These are phyloP conservation scores for Agrotis segetum DNA, from an alignment of 2,888 invertebrate species.

Conservation along the genomic window DNA sequence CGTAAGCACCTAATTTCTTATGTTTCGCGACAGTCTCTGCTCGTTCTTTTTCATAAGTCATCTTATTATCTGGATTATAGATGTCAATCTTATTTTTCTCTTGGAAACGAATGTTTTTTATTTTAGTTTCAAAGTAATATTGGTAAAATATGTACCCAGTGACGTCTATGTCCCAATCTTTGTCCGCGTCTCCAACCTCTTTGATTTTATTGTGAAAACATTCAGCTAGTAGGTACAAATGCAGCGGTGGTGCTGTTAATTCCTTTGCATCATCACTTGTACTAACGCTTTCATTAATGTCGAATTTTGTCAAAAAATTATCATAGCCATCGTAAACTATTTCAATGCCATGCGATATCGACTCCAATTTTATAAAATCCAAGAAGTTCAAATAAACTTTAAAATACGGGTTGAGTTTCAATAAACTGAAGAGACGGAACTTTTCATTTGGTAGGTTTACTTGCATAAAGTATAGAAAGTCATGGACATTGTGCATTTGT, in stretches of 20 bases:
- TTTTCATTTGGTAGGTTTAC: background rate
- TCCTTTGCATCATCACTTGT: background rate
- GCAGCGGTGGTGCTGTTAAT: slow-evolving; percentile 9
- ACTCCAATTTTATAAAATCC: slow-evolving; percentile 14
- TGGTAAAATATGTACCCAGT: slow-evolving; percentile 39
- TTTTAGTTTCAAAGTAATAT: slow-evolving; percentile 45
- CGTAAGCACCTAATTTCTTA: slow-evolving; percentile 44
- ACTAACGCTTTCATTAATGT: background rate
- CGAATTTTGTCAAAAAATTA: slow-evolving; percentile 4
- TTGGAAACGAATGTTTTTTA: slow-evolving; percentile 48
- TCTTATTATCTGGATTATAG: slow-evolving; percentile 37
- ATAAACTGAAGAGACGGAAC: background rate
- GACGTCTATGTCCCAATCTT: slow-evolving; percentile 27
- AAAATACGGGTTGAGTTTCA: slow-evolving; percentile 1
- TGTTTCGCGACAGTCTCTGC: slow-evolving; percentile 34
- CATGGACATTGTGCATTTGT: slow-evolving; percentile 2
- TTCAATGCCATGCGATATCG: background rate
- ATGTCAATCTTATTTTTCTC: slow-evolving; percentile 50
- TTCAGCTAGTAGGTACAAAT: slow-evolving; percentile 14
- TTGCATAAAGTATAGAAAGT: slow-evolving; percentile 10
- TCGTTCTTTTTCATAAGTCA: slow-evolving; percentile 36
- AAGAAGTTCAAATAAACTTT: slow-evolving; percentile 13
- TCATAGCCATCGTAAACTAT: slow-evolving; percentile 15
- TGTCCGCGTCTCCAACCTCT: background rate
- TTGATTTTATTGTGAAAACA: slow-evolving; percentile 9